These are phyloP conservation scores for Periphyllus acericola DNA, from an alignment of 2,888 invertebrate genomes.

Conservation along the genomic window DNA sequence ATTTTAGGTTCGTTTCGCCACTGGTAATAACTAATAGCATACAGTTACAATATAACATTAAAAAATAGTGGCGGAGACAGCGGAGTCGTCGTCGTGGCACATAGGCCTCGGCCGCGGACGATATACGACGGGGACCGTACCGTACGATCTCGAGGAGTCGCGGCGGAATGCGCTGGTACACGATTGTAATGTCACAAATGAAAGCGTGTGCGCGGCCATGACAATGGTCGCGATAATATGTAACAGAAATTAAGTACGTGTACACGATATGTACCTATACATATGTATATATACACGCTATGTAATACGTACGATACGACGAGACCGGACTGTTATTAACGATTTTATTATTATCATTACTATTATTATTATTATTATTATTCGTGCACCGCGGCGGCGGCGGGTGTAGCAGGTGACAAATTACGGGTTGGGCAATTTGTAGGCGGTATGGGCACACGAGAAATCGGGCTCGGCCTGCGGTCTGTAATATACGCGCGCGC, in stretches of 20 bases:
- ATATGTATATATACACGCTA: no score
- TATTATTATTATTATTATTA: conserved; percentile 39
- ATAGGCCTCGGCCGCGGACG: no score
- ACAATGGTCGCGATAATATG: conserved; percentile 41
- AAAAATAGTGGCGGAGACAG: no score
- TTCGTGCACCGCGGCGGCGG: conserved; percentile 24
- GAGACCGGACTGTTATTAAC: conserved; percentile 58
- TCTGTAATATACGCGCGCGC: not conserved
- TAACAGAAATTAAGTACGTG: not conserved
- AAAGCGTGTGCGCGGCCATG: conserved; percentile 46
- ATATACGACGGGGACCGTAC: not conserved
- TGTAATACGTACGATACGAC: not conserved
- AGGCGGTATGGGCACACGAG: conserved; percentile 51
- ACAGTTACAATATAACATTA: no score
- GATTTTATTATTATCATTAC: conserved; percentile 53
- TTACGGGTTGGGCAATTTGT: conserved; percentile 61
- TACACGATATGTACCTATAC: not conserved
- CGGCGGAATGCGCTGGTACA: not conserved
- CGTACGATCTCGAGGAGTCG: not conserved
- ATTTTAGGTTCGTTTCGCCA: no score
- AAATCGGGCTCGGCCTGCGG: conserved; percentile 58
- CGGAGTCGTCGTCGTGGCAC: not conserved
- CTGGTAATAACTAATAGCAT: no score
- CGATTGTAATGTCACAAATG: not conserved
- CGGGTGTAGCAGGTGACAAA: conserved; percentile 50